Percentiles rank a stretch among this genome's conserved stretches.
phyloP scores from a whole-genome alignment of 2,113 vertebrate species.

The Sorex fumeus region DNA sequence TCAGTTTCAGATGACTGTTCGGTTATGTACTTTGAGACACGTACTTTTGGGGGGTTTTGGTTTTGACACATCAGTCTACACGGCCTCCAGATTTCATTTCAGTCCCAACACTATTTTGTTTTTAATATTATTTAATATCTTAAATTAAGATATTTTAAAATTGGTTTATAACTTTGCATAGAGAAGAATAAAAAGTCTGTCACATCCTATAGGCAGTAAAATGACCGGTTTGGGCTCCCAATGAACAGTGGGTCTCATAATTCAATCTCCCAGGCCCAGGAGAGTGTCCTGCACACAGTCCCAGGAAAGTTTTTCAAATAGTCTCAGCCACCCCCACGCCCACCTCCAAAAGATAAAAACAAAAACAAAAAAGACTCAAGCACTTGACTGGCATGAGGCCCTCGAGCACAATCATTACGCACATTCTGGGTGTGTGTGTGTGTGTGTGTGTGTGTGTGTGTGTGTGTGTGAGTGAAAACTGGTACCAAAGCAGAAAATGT shows the following conservation, averaged over 20 bases:
- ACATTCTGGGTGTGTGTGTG: not conserved
- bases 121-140: too few species aligned
- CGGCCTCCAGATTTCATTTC: conserved; percentile 55
- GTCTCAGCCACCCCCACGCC: too few species aligned
- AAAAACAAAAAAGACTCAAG: not conserved
- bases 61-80: conserved; percentile 6
- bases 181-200: conserved; percentile 39
- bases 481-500: not conserved
- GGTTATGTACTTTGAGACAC: not conserved
- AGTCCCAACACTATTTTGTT: conserved; percentile 33
- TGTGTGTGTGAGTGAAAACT: not conserved
- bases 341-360: too few species aligned
- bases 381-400: not conserved
- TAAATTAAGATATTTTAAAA: conserved; percentile 26
- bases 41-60: not conserved
- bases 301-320: not conserved
- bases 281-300: not conserved
- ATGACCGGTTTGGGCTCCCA: not conserved
- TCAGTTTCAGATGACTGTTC: conserved; percentile 11
- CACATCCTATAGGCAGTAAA: conserved; percentile 41
- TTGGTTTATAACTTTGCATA: conserved; percentile 22
- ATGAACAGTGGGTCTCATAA: conserved; percentile 6
- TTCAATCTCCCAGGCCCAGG: not conserved
- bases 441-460: too few species aligned
- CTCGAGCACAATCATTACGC: not conserved